These are phyloP conservation scores for Argentina silus DNA, from an alignment of 2,797 vertebrate genomes.

Conservation along the genomic window DNA sequence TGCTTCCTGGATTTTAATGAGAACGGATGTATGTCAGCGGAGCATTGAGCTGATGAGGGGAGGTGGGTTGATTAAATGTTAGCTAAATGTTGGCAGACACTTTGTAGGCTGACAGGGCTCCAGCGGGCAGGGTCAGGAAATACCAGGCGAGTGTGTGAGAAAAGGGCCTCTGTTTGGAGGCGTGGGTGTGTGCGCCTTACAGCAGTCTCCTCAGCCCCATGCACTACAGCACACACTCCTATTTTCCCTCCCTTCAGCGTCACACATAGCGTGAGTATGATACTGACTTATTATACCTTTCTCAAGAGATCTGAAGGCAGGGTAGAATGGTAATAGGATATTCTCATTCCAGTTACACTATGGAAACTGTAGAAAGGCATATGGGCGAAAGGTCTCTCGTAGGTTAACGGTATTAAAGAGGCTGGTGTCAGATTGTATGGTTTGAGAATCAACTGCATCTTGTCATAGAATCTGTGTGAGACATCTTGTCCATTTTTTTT, in stretches of 20 bases:
- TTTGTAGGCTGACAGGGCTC: constrained; percentile 56
- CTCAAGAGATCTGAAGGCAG: too few relatives aligned
- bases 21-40: constrained; percentile 32
- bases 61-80: constrained; percentile 56
- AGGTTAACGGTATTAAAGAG: too few relatives aligned
- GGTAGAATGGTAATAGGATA: too few relatives aligned
- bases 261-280: constrained; percentile 6
- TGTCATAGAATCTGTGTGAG: too few relatives aligned
- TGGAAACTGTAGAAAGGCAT: too few relatives aligned
- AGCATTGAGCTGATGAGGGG: constrained; percentile 20
- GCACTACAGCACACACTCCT: constrained; percentile 1
- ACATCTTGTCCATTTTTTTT: too few relatives aligned
- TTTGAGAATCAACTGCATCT: too few relatives aligned
- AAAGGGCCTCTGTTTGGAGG: constrained; percentile 45
- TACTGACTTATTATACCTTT: too few relatives aligned
- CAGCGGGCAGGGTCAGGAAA: constrained; percentile 72
- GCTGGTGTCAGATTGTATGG: too few relatives aligned
- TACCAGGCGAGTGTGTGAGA: constrained; percentile 62
- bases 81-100: constrained; percentile 37
- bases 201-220: constrained; percentile 42
- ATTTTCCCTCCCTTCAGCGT: constrained; percentile 17
- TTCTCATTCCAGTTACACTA: too few relatives aligned
- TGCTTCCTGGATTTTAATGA: constrained; percentile 44
- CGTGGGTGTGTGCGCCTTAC: constrained; percentile 25
- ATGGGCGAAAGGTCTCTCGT: too few relatives aligned